Base-by-base conservation (phyloP, 2,113 vertebrate genomes). In the Reinhardtius hippoglossoides region DNA sequence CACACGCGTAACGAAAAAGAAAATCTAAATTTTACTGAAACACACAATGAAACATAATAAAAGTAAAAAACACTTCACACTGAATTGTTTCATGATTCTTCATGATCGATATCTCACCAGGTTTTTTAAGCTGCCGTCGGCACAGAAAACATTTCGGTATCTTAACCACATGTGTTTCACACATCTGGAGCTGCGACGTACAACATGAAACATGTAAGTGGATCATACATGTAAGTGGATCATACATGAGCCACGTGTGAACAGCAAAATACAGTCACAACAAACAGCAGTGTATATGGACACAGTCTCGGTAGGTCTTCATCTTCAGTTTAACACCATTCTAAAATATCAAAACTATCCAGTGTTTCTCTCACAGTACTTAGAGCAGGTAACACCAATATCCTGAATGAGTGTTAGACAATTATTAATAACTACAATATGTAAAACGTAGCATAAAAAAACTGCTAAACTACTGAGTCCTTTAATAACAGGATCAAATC, bases 301-400 rank as follows among this genome's bases (percentile, higher is more conserved):
- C 24, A 26, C 44, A 62, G 35, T 59, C 59, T 74, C 37, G 62
- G 9, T 26, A 1, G 15, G n/a, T 77, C 56, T 37, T 69, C 31
- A 46, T 52, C n/a, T 63, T 55, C 63, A 21, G 23, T 59, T 68
- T 24, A 9, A 24, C 42, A 63, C 0, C 5, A 3, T 15, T 16
- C 21, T 61, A 65, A 46, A 62, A 35, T 27, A 0, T 16, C n/a
- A 27, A 26, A 63, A 75, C 13, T 2, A 46, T 58, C 12, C 52
- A 71, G 60, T 62, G 66, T 75, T 68, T 70, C 31, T 72, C 16
- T 65, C 24, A 86, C 77, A 85, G 80, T 78, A 66, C 83, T 75
- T 5, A 61, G 65, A 80, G 52, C 37, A 57, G 18, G 50, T 35
- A 14, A 48, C 44, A n/a, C 61, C 55, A 64, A 74, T 7, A 71